These are phyloP conservation scores for Aporrectodea caliginosa DNA, from an alignment of 1,140 invertebrate genomes.

Conservation along the genomic window DNA sequence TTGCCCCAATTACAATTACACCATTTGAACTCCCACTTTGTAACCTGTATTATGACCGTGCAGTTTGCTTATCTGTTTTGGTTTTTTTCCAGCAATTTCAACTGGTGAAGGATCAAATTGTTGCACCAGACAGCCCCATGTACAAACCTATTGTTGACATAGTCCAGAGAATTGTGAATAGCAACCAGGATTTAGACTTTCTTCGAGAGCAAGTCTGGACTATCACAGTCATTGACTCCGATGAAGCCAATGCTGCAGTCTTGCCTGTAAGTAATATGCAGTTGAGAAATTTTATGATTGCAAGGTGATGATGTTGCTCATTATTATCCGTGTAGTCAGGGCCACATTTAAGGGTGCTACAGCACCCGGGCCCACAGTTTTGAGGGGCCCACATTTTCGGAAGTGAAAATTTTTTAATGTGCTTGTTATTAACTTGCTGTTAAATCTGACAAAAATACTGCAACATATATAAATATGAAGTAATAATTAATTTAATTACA, in stretches of 20 bases:
- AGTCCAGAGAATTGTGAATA: slow-evolving; percentile 52
- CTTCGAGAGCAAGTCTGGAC: slow-evolving; percentile 57
- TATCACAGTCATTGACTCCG: slow-evolving; percentile 57
- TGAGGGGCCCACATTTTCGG: neutral
- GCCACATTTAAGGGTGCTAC: too few species aligned
- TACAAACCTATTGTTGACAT: slow-evolving; percentile 48
- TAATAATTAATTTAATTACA: too few species aligned
- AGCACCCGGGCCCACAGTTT: too few species aligned
- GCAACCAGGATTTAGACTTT: slow-evolving; percentile 57
- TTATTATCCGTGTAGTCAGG: too few species aligned
- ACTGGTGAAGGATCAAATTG: slow-evolving; percentile 43
- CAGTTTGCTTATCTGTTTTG: too few species aligned
- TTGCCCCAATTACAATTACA: too few species aligned
- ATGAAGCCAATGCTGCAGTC: slow-evolving; percentile 59
- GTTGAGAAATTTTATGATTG: neutral
- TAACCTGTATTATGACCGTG: too few species aligned
- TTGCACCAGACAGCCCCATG: slow-evolving; percentile 49
- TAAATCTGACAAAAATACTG: too few species aligned
- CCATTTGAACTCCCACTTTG: too few species aligned
- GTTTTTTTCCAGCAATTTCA: slow-evolving; percentile 46
- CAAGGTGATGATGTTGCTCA: neutral
- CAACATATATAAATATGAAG: too few species aligned
- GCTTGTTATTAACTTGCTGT: neutral
- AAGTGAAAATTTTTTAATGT: neutral
- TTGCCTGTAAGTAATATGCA: slow-evolving; percentile 55